A percentile compares a stretch with the other conserved stretches of the same genome.
Evolutionary conservation across 1,140 invertebrate genomes (phyloP).

Genomic region (Nasonia vitripennis): DNA sequence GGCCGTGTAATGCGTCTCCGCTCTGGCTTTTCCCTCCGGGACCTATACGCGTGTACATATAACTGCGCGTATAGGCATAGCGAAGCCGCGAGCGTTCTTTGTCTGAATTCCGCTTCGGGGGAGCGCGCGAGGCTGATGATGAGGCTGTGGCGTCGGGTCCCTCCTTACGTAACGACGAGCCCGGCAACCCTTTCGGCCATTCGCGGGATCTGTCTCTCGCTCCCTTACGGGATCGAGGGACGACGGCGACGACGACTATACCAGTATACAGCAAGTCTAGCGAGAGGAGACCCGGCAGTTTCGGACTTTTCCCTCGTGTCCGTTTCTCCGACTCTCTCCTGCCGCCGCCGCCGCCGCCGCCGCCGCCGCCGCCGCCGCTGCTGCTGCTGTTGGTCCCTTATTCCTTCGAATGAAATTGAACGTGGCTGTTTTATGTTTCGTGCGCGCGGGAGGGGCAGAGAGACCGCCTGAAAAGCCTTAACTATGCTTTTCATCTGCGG

Average conservation of each 20-base stretch:
- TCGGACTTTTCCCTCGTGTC: conserved; percentile 41
- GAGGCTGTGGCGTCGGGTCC: background rate
- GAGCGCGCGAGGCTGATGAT: background rate
- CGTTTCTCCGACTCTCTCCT: background rate
- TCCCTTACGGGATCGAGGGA: conserved; percentile 14
- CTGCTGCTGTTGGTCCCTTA: background rate
- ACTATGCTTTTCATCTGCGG: conserved; percentile 39
- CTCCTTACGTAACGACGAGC: conserved; percentile 51
- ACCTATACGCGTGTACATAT: background rate
- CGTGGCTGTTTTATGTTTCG: conserved; percentile 27
- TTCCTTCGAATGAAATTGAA: conserved; percentile 44
- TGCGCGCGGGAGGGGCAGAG: no score
- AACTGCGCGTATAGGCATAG: background rate
- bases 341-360: no score
- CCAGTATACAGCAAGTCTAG: background rate
- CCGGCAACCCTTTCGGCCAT: conserved; percentile 37
- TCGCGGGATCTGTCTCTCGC: no score
- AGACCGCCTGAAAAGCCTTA: conserved; percentile 13
- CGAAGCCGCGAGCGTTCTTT: conserved; percentile 49
- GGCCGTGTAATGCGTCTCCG: background rate
- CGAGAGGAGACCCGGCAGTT: conserved; percentile 32
- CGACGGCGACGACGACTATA: background rate
- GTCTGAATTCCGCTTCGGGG: conserved; percentile 45
- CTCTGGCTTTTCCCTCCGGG: conserved; percentile 45
- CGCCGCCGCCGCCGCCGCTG: no score